Evolutionary conservation across 2,888 invertebrate species (phyloP).

Genomic region (Drosophila emarginata): DNA sequence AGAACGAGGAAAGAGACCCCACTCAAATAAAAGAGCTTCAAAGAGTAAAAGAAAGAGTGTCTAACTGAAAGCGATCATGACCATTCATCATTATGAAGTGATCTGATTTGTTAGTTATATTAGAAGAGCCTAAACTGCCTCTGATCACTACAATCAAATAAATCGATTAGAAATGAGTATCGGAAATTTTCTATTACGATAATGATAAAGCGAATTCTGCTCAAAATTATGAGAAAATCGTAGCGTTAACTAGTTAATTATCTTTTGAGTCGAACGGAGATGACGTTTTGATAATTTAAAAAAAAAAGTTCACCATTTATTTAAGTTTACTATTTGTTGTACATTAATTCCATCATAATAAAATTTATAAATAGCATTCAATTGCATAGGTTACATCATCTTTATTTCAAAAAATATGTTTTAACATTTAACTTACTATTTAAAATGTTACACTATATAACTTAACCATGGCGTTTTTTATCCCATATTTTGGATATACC

Average conservation of each 20-base stretch:
- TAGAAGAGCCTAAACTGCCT: slow-evolving; percentile 35
- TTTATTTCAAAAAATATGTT: too few relatives aligned
- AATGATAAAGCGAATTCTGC: background rate
- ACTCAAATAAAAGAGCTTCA: background rate
- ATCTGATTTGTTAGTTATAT: slow-evolving; percentile 43
- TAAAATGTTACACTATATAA: too few relatives aligned
- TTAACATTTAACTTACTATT: too few relatives aligned
- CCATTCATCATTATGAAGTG: slow-evolving; percentile 38
- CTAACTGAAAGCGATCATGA: slow-evolving; percentile 30
- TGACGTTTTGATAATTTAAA: background rate
- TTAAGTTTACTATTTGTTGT: too few relatives aligned
- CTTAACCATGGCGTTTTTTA: too few relatives aligned
- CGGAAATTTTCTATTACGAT: slow-evolving; percentile 1
- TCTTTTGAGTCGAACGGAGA: background rate
- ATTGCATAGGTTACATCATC: too few relatives aligned
- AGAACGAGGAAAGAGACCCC: slow-evolving; percentile 6
- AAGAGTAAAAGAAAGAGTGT: slow-evolving; percentile 5
- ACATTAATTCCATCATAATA: too few relatives aligned
- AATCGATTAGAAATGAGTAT: slow-evolving; percentile 7
- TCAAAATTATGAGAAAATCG: background rate
- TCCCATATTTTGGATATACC: too few relatives aligned
- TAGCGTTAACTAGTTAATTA: background rate
- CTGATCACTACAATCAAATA: slow-evolving; percentile 28
- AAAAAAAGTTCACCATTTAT: background rate
- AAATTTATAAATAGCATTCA: too few relatives aligned